Conservation (phyloP, 1,140 invertebrate species). For the Atta texana region DNA sequence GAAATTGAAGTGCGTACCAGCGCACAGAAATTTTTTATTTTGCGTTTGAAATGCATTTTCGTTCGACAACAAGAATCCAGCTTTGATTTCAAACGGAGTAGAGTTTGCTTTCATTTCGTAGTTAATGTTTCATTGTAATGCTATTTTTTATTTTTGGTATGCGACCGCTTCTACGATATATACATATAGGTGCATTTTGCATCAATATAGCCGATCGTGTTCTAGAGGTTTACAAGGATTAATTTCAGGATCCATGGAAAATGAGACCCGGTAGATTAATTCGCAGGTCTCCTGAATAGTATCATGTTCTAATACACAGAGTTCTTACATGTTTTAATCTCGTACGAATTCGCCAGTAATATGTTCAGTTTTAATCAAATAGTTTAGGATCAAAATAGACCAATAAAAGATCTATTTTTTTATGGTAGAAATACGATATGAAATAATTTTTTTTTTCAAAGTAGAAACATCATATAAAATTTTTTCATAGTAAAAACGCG, state of each 20-base stretch:
- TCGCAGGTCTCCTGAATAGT: not conserved
- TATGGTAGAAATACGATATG: not conserved
- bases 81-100: constrained; percentile 39
- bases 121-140: constrained; percentile 35
- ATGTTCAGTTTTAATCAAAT: constrained; percentile 1
- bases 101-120: constrained; percentile 19
- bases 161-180: not conserved
- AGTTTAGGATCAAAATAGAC: not conserved
- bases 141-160: constrained; percentile 20
- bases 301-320: not conserved
- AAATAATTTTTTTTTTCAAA: not conserved
- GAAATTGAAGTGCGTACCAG: constrained; percentile 49
- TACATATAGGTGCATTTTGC: not conserved
- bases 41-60: constrained; percentile 55
- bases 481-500: no score
- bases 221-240: constrained; percentile 27
- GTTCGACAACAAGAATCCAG: constrained; percentile 40
- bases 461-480: no score
- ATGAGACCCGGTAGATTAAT: constrained; percentile 18
- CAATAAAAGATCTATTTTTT: not conserved
- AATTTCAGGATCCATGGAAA: constrained; percentile 19
- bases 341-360: not conserved
- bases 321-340: not conserved
- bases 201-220: not conserved
- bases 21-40: constrained; percentile 42